Evolutionary conservation across 2,888 invertebrate species (phyloP).

Genomic region (Drosophila peninsularis): DNA sequence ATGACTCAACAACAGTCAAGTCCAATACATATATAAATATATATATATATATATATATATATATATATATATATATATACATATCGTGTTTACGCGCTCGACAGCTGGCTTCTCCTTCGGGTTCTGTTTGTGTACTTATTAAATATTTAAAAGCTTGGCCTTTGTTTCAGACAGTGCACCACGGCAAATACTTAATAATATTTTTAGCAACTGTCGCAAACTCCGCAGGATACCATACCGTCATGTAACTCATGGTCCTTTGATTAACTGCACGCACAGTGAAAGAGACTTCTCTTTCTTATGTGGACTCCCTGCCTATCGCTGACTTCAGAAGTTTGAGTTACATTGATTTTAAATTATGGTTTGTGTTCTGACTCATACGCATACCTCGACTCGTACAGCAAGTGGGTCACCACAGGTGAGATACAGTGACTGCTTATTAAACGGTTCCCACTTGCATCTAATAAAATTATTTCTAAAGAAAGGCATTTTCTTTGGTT

Average conservation of each 20-base stretch:
- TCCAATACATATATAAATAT: constrained; percentile 16
- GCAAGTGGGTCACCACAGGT: constrained; percentile 73
- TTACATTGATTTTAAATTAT: constrained; percentile 71
- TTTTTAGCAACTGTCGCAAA: constrained; percentile 66
- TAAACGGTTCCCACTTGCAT: constrained; percentile 54
- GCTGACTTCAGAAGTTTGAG: too few species aligned
- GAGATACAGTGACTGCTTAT: constrained; percentile 69
- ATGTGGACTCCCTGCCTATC: constrained; percentile 2
- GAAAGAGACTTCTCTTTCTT: constrained; percentile 4
- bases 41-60: constrained; percentile 1
- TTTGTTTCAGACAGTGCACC: constrained; percentile 65
- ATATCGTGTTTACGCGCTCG: constrained; percentile 10
- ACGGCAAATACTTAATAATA: constrained; percentile 76
- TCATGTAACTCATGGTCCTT: constrained; percentile 57
- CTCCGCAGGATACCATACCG: constrained; percentile 54
- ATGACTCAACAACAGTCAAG: constrained; percentile 74
- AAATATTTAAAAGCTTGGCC: constrained; percentile 79
- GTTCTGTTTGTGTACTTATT: constrained; percentile 69
- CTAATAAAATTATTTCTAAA: constrained; percentile 28
- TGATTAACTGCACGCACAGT: constrained; percentile 70
- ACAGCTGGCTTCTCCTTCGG: constrained; percentile 32
- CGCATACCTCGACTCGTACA: not conserved
- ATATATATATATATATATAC: not conserved
- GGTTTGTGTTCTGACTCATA: constrained; percentile 61
- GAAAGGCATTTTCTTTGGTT: constrained; percentile 13